Conservation (phyloP, 2,113 vertebrate species). For the Catharus bicknelli region DNA sequence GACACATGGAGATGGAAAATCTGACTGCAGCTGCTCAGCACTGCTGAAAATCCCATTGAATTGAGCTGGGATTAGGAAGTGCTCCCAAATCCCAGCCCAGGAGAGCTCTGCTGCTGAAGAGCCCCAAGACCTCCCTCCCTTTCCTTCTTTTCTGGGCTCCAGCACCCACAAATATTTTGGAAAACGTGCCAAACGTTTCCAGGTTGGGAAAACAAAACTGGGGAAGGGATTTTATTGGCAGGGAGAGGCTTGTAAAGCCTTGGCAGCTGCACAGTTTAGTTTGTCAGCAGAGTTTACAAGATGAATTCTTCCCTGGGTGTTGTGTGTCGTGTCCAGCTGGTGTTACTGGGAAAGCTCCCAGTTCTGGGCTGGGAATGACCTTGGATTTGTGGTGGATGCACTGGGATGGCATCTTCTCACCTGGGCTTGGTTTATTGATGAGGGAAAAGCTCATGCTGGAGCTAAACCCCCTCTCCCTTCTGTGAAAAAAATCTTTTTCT, state of each 20-base stretch:
- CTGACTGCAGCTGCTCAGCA: background rate
- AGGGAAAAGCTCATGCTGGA: background rate
- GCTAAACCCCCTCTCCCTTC: background rate
- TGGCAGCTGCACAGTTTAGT: background rate
- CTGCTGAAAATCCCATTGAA: background rate
- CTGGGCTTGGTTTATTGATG: background rate
- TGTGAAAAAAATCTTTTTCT: background rate
- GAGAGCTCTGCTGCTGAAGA: background rate
- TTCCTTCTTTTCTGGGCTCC: background rate
- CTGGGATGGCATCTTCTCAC: background rate
- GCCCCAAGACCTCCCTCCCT: background rate
- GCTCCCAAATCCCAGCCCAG: background rate
- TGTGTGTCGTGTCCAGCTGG: fast-evolving
- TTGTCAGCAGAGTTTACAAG: background rate
- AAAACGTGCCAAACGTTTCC: fast-evolving
- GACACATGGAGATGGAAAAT: background rate
- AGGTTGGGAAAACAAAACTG: fast-evolving
- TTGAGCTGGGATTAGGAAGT: fast-evolving
- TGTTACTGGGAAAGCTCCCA: background rate
- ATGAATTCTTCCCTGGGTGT: background rate
- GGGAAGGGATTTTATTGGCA: background rate
- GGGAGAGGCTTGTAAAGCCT: background rate
- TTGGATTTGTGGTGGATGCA: fast-evolving
- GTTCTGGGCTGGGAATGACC: background rate
- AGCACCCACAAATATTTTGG: background rate